A percentile compares a stretch with the other conserved stretches of the same genome.
phyloP scores from a whole-genome alignment of 2,113 vertebrate species.

The Mionectes macconnelli region DNA sequence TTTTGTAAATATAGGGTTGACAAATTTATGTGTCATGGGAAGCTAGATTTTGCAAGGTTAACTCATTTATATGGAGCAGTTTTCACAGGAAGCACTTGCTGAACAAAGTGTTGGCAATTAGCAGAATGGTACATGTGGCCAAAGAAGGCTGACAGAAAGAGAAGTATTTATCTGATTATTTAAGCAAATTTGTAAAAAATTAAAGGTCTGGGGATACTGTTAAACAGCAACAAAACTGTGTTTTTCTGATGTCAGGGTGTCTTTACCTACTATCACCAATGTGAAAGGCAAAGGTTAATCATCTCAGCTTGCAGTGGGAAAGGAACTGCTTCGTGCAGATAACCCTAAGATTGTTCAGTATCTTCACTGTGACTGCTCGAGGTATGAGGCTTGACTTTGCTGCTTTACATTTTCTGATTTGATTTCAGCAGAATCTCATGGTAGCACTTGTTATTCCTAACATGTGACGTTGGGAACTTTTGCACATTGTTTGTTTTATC shows the following conservation, averaged over 20 bases:
- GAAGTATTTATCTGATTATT: slow-evolving; percentile 67
- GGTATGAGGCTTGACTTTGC: slow-evolving; percentile 60
- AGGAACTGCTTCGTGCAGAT: slow-evolving; percentile 42
- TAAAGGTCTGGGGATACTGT: slow-evolving; percentile 56
- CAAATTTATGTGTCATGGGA: slow-evolving; percentile 46
- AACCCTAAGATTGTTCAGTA: slow-evolving; percentile 17
- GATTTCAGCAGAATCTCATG: slow-evolving; percentile 55
- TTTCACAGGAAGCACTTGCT: slow-evolving; percentile 73
- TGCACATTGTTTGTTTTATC: slow-evolving; percentile 75
- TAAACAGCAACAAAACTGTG: slow-evolving; percentile 41
- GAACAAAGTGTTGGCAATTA: slow-evolving; percentile 25
- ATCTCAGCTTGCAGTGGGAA: background rate
- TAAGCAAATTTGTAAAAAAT: slow-evolving; percentile 38
- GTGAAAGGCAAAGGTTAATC: slow-evolving; percentile 15
- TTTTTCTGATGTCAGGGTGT: slow-evolving; percentile 30
- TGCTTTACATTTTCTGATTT: slow-evolving; percentile 21
- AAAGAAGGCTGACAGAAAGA: slow-evolving; percentile 57
- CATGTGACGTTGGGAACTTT: slow-evolving; percentile 67
- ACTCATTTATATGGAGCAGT: slow-evolving; percentile 78
- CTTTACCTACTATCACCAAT: slow-evolving; percentile 20
- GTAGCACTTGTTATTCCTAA: slow-evolving; percentile 73
- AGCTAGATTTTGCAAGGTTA: slow-evolving; percentile 89
- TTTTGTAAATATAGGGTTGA: slow-evolving; percentile 87
- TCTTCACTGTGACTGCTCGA: slow-evolving; percentile 67
- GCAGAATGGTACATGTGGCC: slow-evolving; percentile 64